Conservation (phyloP, 2,888 invertebrate genomes). For the Idaea dimidiata region DNA sequence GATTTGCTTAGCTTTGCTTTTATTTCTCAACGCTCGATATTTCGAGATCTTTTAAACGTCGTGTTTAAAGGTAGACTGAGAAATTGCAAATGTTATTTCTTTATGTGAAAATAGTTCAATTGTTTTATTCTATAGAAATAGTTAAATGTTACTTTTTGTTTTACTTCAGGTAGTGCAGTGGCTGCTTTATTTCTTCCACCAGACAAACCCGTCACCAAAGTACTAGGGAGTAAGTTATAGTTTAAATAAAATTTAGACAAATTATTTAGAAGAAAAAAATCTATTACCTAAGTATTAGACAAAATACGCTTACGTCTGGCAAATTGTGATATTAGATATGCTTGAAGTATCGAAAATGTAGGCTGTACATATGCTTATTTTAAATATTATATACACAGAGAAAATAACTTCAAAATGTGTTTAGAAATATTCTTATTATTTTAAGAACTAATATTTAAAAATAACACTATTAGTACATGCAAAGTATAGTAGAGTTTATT, state of each 20-base stretch:
- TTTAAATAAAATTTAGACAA: not conserved
- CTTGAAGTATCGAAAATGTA: not conserved
- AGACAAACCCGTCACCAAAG: constrained; percentile 39
- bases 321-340: not conserved
- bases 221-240: constrained; percentile 24
- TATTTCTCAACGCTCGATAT: no score
- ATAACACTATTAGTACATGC: no score
- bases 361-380: not conserved
- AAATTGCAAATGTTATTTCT: no score
- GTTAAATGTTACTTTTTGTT: not conserved
- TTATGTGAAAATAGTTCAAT: no score
- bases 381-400: not conserved
- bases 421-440: not conserved
- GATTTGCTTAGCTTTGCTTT: no score
- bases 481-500: not conserved
- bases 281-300: not conserved
- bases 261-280: not conserved
- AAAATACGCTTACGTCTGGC: not conserved
- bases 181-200: constrained; percentile 66
- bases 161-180: constrained; percentile 55
- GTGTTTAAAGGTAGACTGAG: no score
- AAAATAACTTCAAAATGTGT: not conserved
- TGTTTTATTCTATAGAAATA: no score
- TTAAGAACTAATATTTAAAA: no score
- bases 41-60: no score